Percentiles rank a stretch among this genome's conserved stretches.
Conservation (phyloP, 2,888 invertebrate genomes). For the Chaetogeoica ovagalla region DNA sequence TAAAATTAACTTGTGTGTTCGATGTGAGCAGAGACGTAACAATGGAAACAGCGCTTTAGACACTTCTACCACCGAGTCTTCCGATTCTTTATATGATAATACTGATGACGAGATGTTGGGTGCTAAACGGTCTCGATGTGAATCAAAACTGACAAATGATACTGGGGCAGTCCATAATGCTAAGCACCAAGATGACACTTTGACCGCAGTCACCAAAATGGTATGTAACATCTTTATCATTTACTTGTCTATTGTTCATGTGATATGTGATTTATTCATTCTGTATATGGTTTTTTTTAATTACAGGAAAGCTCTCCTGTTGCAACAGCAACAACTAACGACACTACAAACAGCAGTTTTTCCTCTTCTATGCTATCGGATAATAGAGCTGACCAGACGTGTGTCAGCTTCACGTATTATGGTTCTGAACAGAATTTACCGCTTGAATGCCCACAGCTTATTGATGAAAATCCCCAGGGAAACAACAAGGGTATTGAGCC, state of each 20-base stretch:
- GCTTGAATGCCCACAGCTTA: neutral
- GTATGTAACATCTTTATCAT: neutral
- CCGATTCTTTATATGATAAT: neutral
- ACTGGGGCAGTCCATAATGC: neutral
- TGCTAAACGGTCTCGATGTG: conserved; percentile 16
- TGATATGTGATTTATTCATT: neutral
- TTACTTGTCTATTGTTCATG: neutral
- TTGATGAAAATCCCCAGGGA: neutral
- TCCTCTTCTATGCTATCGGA: conserved; percentile 13
- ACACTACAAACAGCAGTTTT: neutral
- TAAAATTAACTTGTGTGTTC: neutral
- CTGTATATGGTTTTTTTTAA: too few relatives aligned
- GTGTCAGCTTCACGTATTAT: neutral
- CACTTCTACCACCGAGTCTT: neutral
- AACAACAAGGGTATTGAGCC: neutral
- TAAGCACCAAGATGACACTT: neutral
- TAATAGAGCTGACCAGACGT: neutral
- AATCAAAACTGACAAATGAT: neutral
- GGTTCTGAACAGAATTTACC: neutral
- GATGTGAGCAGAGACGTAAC: conserved; percentile 14
- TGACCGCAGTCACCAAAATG: neutral
- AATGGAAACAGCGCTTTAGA: conserved; percentile 18
- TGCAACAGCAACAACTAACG: neutral
- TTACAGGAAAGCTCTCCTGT: conserved; percentile 1
- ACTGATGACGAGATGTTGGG: neutral